These are phyloP conservation scores for Molorchus minor DNA, from an alignment of 2,888 invertebrate genomes.

Conservation along the genomic window DNA sequence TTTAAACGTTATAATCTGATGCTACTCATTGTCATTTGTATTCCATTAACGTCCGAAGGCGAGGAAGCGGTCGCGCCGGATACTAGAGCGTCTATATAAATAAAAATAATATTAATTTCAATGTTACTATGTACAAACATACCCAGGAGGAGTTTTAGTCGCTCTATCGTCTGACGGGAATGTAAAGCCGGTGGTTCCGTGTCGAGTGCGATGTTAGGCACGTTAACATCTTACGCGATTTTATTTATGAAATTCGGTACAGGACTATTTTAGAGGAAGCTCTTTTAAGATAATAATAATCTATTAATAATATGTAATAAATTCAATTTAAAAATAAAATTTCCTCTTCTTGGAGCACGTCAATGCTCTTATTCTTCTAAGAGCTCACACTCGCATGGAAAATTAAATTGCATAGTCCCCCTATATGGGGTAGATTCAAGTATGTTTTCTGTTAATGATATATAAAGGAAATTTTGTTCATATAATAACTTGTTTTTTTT, in stretches of 20 bases:
- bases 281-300: too few relatives aligned
- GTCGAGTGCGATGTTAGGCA: too few relatives aligned
- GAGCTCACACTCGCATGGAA: background rate
- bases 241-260: too few relatives aligned
- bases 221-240: too few relatives aligned
- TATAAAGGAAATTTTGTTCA: background rate
- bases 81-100: slow-evolving; percentile 10
- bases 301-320: too few relatives aligned
- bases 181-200: too few relatives aligned
- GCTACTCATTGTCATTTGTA: slow-evolving; percentile 22
- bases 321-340: too few relatives aligned
- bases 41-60: slow-evolving; percentile 15
- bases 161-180: too few relatives aligned
- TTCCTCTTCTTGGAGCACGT: too few relatives aligned
- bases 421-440: background rate
- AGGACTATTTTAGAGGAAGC: too few relatives aligned
- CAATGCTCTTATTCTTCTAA: too few relatives aligned
- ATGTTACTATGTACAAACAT: slow-evolving; percentile 2
- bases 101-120: slow-evolving; percentile 8
- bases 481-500: background rate
- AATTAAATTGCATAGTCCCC: background rate
- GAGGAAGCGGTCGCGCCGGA: background rate
- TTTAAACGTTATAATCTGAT: slow-evolving; percentile 25
- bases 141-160: too few relatives aligned
- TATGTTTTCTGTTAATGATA: background rate